These are phyloP conservation scores for Montipora capricornis DNA, from an alignment of 64 coral and sea anemone genomes.

Conservation along the genomic window DNA sequence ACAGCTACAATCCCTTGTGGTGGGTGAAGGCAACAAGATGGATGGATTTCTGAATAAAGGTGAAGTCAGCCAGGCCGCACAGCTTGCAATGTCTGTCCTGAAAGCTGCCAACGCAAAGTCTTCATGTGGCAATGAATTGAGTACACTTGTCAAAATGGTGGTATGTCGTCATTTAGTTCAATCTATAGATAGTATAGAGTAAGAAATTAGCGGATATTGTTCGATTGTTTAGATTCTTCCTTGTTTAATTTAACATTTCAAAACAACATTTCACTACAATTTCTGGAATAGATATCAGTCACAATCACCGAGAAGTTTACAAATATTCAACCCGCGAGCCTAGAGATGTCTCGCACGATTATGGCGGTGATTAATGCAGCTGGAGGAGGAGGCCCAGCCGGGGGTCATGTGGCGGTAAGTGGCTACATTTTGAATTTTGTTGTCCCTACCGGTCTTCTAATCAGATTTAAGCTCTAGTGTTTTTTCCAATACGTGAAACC, in stretches of 20 bases:
- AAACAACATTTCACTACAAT: too few species aligned
- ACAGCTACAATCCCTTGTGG: slow-evolving; percentile 52
- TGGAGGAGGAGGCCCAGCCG: background rate
- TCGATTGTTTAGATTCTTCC: background rate
- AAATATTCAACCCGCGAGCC: background rate
- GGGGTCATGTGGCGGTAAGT: background rate
- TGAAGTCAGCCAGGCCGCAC: slow-evolving; percentile 70
- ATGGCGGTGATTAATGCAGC: background rate
- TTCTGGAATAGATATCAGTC: background rate
- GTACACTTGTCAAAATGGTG: background rate
- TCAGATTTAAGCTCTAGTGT: too few species aligned
- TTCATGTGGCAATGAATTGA: background rate
- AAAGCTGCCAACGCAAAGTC: background rate
- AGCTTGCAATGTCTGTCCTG: slow-evolving; percentile 76
- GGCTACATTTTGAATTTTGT: background rate
- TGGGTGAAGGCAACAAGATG: slow-evolving; percentile 51
- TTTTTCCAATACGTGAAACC: too few species aligned
- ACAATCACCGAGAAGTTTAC: background rate
- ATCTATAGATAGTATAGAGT: background rate
- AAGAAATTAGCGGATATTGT: background rate
- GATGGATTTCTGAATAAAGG: slow-evolving; percentile 57
- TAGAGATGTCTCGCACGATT: background rate
- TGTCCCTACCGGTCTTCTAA: background rate
- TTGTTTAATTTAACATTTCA: background rate
- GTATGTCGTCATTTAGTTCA: background rate